A percentile compares a stretch with the other conserved stretches of the same genome.
Evolutionary conservation across 2,113 vertebrate genomes (phyloP).

Genomic region (Nesospiza acunhae): DNA sequence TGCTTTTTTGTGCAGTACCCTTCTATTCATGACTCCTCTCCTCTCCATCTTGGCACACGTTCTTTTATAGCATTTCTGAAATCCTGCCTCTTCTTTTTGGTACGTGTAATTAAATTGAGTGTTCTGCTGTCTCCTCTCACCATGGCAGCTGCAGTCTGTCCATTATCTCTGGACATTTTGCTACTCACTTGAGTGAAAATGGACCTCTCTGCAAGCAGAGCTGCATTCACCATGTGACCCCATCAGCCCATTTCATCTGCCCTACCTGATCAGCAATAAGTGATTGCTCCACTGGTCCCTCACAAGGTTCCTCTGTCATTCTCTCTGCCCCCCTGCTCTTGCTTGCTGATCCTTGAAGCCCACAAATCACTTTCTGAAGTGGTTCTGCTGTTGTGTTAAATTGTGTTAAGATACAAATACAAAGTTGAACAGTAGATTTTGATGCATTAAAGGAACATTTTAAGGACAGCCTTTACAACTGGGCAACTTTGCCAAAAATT

Average conservation of each 20-base stretch:
- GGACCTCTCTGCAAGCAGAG: neutral
- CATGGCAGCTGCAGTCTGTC: neutral
- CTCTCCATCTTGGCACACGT: neutral
- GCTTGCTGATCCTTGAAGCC: neutral
- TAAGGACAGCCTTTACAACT: neutral
- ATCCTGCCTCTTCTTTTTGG: neutral
- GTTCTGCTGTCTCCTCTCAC: neutral
- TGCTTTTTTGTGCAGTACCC: neutral
- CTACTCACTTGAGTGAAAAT: neutral
- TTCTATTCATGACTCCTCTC: neutral
- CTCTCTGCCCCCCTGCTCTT: neutral
- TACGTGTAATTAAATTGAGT: neutral
- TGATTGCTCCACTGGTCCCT: accelerated
- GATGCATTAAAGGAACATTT: neutral
- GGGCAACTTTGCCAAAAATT: neutral
- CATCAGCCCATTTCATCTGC: neutral
- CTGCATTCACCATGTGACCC: neutral
- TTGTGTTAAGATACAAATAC: neutral
- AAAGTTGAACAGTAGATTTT: neutral
- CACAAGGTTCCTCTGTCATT: neutral
- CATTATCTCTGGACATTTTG: neutral
- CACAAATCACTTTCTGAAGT: neutral
- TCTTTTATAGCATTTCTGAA: neutral
- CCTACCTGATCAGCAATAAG: neutral
- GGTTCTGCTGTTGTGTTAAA: neutral